These are phyloP conservation scores for Malurus cyaneus DNA, from an alignment of 2,113 vertebrate genomes.

Conservation along the genomic window DNA sequence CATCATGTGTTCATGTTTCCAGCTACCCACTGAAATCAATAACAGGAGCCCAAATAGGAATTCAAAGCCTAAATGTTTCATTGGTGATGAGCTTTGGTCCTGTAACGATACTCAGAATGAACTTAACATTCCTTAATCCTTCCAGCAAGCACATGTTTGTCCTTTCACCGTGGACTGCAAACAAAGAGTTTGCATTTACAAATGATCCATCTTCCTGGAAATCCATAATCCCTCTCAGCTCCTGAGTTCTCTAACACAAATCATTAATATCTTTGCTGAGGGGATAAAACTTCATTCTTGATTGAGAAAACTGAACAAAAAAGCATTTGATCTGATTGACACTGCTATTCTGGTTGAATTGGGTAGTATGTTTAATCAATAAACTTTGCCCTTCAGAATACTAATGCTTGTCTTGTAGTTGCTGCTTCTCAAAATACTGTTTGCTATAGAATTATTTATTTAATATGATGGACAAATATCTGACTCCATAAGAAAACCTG, in stretches of 20 bases:
- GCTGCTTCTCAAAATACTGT: not conserved
- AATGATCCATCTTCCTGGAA: not conserved
- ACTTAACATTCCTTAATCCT: slow-evolving; percentile 29
- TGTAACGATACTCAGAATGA: not conserved
- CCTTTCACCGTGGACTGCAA: not conserved
- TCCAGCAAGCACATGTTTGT: not conserved
- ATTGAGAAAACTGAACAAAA: not conserved
- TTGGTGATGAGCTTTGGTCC: not conserved
- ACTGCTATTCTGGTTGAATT: not conserved
- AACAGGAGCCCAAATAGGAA: not conserved
- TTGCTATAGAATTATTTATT: slow-evolving; percentile 2
- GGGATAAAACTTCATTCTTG: slow-evolving; percentile 5
- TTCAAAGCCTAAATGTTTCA: not conserved
- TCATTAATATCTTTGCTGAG: not conserved
- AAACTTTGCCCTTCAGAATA: not conserved
- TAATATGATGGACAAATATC: not conserved
- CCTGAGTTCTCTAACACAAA: not conserved
- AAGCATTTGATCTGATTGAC: not conserved
- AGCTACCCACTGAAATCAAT: not conserved
- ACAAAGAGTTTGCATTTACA: slow-evolving; percentile 15
- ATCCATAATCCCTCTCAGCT: not conserved
- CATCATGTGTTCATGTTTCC: not conserved
- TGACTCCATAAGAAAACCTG: not conserved
- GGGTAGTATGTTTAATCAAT: slow-evolving; percentile 22
- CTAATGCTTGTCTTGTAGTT: not conserved